Percentiles rank a stretch among this genome's conserved stretches.
Conservation (phyloP, 2,888 invertebrate genomes). For the Boloria euphrosyne region DNA sequence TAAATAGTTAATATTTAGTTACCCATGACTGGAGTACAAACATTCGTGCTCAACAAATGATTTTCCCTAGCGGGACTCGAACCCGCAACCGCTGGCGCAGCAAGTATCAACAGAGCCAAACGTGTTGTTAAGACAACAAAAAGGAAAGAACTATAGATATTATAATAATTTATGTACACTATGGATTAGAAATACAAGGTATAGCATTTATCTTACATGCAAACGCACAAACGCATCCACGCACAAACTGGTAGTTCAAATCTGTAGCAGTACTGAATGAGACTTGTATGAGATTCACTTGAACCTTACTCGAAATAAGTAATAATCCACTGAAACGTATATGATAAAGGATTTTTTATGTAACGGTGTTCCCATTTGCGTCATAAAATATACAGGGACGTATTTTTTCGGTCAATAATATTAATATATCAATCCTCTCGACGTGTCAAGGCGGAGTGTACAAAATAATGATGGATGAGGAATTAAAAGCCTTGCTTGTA, state of each 20-base stretch:
- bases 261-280: neutral
- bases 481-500: conserved; percentile 39
- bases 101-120: too few species aligned
- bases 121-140: too few species aligned
- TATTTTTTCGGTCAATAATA: conserved; percentile 42
- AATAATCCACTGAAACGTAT: conserved; percentile 8
- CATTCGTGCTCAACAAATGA: too few species aligned
- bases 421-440: conserved; percentile 45
- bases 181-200: too few species aligned
- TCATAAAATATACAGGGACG: conserved; percentile 30
- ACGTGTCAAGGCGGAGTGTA: conserved; percentile 39
- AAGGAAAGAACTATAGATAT: too few species aligned
- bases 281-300: neutral
- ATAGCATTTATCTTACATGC: neutral
- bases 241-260: neutral
- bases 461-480: conserved; percentile 46
- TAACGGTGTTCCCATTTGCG: conserved; percentile 22
- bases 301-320: neutral
- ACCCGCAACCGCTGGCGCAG: too few species aligned
- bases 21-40: too few species aligned
- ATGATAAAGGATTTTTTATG: conserved; percentile 1
- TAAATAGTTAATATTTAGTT: too few species aligned
- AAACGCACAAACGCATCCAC: neutral
- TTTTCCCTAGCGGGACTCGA: too few species aligned
- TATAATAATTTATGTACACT: too few species aligned